phyloP scores from a whole-genome alignment of 2,797 vertebrate species.

The Coregonus suidteri region DNA sequence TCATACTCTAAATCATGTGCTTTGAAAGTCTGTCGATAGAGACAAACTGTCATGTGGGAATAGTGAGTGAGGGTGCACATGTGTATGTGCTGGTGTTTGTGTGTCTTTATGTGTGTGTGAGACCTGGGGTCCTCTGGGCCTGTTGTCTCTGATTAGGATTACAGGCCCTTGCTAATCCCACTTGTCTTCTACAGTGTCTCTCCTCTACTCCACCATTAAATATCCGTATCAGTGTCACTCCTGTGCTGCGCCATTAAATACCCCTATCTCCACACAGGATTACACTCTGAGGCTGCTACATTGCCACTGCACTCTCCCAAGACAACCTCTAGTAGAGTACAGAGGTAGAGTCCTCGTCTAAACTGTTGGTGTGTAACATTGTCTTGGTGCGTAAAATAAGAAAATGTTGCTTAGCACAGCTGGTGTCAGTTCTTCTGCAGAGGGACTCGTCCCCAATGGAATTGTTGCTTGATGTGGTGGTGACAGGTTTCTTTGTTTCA shows the following conservation, averaged over 20 bases:
- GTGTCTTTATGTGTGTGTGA: not conserved
- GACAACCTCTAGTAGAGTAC: conserved; percentile 23
- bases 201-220: conserved; percentile 46
- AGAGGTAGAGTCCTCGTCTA: conserved; percentile 35
- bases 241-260: not conserved
- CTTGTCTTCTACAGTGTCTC: conserved; percentile 43
- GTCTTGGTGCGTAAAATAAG: not conserved
- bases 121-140: conserved; percentile 26
- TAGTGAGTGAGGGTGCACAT: not conserved
- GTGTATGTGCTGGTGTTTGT: conserved; percentile 15
- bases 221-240: conserved; percentile 37
- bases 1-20: too few species aligned
- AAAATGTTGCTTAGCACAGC: conserved; percentile 29
- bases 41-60: too few species aligned
- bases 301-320: conserved; percentile 24
- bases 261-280: conserved; percentile 35
- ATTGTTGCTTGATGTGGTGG: conserved; percentile 1
- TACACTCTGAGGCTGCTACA: conserved; percentile 17
- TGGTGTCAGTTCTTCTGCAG: conserved; percentile 27
- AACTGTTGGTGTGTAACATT: conserved; percentile 34
- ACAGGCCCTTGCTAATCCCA: conserved; percentile 40
- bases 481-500: conserved; percentile 4
- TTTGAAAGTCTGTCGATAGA: too few species aligned
- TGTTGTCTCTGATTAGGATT: conserved; percentile 46
- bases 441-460: conserved; percentile 10